A percentile compares a stretch with the other conserved stretches of the same genome.
Conservation (phyloP, 2,113 vertebrate species). For the Mus pahari region DNA sequence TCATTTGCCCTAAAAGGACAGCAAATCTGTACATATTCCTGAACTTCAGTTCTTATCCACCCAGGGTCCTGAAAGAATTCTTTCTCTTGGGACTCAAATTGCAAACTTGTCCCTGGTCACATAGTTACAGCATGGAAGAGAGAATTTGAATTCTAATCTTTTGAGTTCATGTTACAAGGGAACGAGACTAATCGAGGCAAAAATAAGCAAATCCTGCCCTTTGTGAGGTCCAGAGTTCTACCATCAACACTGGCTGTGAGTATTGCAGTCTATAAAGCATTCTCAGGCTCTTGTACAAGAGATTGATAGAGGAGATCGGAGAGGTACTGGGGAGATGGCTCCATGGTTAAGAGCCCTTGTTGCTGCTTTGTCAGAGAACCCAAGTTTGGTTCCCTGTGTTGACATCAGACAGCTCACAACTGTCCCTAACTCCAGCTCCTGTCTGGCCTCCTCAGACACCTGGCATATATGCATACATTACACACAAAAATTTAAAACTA, state of each 20-base stretch:
- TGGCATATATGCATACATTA: not conserved
- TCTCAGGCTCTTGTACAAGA: not conserved
- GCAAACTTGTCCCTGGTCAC: not conserved
- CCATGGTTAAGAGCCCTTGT: not conserved
- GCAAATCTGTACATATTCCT: not conserved
- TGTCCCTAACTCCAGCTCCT: not conserved
- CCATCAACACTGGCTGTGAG: not conserved
- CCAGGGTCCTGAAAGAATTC: not conserved
- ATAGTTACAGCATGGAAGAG: not conserved
- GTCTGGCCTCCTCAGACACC: not conserved
- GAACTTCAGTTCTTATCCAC: not conserved
- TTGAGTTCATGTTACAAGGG: not conserved
- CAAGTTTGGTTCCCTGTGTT: not conserved
- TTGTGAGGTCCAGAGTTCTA: not conserved
- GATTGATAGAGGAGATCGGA: no score
- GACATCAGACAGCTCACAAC: not conserved
- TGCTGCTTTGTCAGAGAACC: not conserved
- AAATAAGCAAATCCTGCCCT: not conserved
- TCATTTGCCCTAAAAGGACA: not conserved
- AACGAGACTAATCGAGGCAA: not conserved
- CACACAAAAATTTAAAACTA: no score
- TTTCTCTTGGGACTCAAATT: not conserved
- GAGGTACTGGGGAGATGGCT: not conserved
- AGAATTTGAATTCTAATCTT: slow-evolving; percentile 10
- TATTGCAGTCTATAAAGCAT: not conserved